These are phyloP conservation scores for Antheraea yamamai DNA, from an alignment of 2,888 invertebrate species.

Conservation along the genomic window DNA sequence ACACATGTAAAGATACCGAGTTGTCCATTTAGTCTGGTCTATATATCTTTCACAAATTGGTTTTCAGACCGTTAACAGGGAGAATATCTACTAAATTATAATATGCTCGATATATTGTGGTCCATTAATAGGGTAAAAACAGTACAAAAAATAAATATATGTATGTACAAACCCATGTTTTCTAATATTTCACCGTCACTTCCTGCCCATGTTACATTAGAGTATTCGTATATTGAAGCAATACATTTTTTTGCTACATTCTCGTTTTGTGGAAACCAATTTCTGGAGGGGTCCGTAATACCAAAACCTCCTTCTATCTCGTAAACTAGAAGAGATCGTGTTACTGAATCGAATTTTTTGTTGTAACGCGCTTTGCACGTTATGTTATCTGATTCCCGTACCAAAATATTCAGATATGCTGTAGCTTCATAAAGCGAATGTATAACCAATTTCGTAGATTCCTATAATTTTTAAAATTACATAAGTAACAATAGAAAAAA, in stretches of 20 bases:
- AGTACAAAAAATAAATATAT: slow-evolving; percentile 17
- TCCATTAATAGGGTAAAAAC: neutral
- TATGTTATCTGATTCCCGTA: slow-evolving; percentile 49
- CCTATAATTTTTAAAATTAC: slow-evolving; percentile 35
- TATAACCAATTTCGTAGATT: slow-evolving; percentile 22
- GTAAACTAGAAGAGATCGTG: slow-evolving; percentile 50
- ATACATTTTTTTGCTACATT: slow-evolving; percentile 52
- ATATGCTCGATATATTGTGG: neutral
- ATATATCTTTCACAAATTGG: neutral
- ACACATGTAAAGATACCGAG: neutral
- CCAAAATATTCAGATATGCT: slow-evolving; percentile 45
- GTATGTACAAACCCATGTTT: slow-evolving; percentile 39
- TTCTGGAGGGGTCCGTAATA: slow-evolving; percentile 41
- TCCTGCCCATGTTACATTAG: slow-evolving; percentile 57
- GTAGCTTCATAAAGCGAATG: slow-evolving; percentile 43
- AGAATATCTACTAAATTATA: neutral
- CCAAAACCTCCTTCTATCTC: slow-evolving; percentile 66
- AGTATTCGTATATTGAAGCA: slow-evolving; percentile 61
- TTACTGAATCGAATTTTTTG: slow-evolving; percentile 1
- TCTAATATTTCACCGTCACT: slow-evolving; percentile 32
- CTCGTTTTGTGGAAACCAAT: slow-evolving; percentile 57
- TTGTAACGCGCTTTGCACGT: slow-evolving; percentile 54
- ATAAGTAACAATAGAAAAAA: slow-evolving; percentile 10
- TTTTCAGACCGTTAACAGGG: neutral
- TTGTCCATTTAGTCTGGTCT: neutral